A percentile compares a stretch with the other conserved stretches of the same genome.
Conservation (phyloP, 2,797 vertebrate species). For the Rhinella marina region DNA sequence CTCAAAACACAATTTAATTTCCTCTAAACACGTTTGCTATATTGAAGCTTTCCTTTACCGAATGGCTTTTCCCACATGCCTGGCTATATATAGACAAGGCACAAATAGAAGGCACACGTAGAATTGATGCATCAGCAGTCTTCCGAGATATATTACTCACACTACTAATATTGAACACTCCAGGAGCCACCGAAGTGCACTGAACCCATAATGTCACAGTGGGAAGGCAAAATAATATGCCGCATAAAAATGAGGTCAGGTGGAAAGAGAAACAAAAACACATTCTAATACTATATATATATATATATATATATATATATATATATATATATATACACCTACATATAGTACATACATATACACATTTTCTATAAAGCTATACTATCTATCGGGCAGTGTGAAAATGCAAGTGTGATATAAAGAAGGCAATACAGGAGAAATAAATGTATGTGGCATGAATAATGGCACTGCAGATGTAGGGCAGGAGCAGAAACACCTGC, state of each 20-base stretch:
- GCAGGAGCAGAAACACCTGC: conserved; percentile 12
- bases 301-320: neutral
- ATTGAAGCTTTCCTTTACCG: conserved; percentile 23
- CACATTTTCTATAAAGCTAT: neutral
- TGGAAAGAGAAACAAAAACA: neutral
- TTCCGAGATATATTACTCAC: conserved; percentile 59
- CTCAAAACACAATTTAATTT: neutral
- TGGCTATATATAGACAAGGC: conserved; percentile 54
- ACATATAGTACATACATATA: neutral
- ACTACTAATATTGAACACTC: conserved; percentile 57
- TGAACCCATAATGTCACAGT: conserved; percentile 60
- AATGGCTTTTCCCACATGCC: conserved; percentile 55
- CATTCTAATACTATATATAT: neutral
- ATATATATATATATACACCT: neutral
- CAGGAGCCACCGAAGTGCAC: conserved; percentile 54
- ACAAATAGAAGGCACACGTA: conserved; percentile 55
- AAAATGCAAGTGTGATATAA: neutral
- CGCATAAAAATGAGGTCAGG: conserved; percentile 53
- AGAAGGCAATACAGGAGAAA: neutral
- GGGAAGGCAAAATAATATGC: conserved; percentile 58
- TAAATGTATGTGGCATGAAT: neutral
- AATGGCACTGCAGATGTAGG: conserved; percentile 4
- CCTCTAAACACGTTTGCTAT: conserved; percentile 14
- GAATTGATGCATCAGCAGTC: conserved; percentile 61
- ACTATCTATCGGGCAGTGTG: neutral